A percentile compares a stretch with the other conserved stretches of the same genome.
phyloP scores from a whole-genome alignment of 2,888 invertebrate genomes.

The Operophtera brumata region DNA sequence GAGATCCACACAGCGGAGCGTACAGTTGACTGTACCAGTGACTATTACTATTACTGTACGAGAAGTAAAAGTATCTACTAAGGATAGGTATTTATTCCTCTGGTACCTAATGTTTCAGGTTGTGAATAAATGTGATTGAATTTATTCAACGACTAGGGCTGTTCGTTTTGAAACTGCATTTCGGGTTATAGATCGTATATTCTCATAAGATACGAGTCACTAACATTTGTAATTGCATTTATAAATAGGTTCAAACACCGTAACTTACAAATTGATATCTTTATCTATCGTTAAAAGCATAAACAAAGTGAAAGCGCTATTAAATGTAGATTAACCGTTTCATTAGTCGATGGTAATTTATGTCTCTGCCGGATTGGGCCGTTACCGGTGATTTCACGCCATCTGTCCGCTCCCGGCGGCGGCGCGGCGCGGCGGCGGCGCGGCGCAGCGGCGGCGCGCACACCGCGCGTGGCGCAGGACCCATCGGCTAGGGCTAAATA shows the following conservation, averaged over 20 bases:
- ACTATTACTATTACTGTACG: no score
- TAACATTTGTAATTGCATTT: no score
- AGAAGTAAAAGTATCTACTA: no score
- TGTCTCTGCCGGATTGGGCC: conserved; percentile 14
- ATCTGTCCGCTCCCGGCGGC: conserved; percentile 40
- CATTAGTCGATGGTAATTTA: neutral
- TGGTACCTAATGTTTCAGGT: no score
- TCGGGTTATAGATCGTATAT: no score
- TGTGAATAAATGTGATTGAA: no score
- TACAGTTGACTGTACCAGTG: no score
- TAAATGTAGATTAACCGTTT: conserved; percentile 1
- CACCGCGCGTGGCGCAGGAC: neutral
- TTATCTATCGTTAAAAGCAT: neutral
- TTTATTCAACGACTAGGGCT: no score
- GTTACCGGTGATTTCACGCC: conserved; percentile 49
- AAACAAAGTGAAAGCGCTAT: conserved; percentile 4
- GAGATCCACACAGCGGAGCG: no score
- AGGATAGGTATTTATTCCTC: no score
- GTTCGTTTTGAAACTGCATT: no score
- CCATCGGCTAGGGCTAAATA: neutral
- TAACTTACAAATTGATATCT: neutral
- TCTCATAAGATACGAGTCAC: no score
- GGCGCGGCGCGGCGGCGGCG: neutral
- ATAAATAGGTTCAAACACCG: neutral
- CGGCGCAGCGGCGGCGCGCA: neutral